Evolutionary conservation across 2,113 vertebrate species (phyloP), one percentile per base, ranked within the genome.

Genomic region (Gymnobelideus leadbeateri): DNA sequence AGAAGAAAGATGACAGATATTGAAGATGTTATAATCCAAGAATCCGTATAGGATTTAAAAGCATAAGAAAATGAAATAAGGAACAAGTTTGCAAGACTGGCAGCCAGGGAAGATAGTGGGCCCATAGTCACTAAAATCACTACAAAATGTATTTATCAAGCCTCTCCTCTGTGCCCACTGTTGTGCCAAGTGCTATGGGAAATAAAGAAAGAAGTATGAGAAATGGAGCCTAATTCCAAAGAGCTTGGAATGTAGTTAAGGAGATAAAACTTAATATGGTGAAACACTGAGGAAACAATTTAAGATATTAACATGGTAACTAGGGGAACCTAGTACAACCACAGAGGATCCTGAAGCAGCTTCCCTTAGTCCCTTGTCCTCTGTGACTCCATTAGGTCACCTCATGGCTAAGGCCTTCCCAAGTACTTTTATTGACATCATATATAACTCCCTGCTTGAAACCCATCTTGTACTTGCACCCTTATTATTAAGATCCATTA

Each of bases 101-200:
- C 51, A 91, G 26, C n/a, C 92, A 46, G 95, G 37, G 31, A 91
- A 95, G 43, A 95, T 3, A 50, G 9, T 94, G 50, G 50, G 49
- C 54, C 25, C 46, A 93, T 52, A 84, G 37, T 84, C 49, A 14
- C 25, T 61, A 84, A 93, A 93, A 5, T 92, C 50, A 84, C 46
- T 49, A 23, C 19, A 57, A 25, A 90, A 31, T 89, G 4, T 77
- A 46, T 25, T 89, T 95, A 91, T 90, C 50, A 10, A 97, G 55
- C n/a, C 93, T 89, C 37, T 55, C 12, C 94, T 55, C 43, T 94
- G 89, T 92, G 5, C 53, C 7, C 46, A 94, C 21, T 49, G 61
- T 94, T 96, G 47, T 92, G 4, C 77, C n/a, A 61, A 47, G 93
- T 95, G 52, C 92, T 96, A 61, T 37, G 52, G 49, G 93, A 47